These are phyloP conservation scores for Nerophis lumbriciformis DNA, from an alignment of 2,113 vertebrate species.

Conservation along the genomic window DNA sequence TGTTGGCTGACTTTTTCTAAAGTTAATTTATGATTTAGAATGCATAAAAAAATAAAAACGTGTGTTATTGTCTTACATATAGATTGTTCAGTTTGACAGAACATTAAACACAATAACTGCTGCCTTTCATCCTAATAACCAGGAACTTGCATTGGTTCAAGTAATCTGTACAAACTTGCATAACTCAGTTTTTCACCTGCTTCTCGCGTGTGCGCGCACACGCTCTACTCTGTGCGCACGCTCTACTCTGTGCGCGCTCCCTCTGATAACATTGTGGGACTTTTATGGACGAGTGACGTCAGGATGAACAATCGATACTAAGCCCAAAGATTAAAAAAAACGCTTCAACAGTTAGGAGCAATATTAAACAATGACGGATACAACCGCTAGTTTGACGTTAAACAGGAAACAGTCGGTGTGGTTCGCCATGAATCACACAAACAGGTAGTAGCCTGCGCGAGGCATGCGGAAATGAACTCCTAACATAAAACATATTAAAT, in stretches of 20 bases:
- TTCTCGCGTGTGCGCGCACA: constrained; percentile 1
- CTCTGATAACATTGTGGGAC: background rate
- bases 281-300: constrained; percentile 38
- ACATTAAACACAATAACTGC: constrained; percentile 14
- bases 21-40: too few relatives aligned
- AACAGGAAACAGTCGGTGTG: constrained; percentile 19
- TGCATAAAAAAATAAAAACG: too few relatives aligned
- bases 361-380: background rate
- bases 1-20: too few relatives aligned
- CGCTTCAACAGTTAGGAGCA: background rate
- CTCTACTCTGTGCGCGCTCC: constrained; percentile 2
- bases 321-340: too few relatives aligned
- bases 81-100: background rate
- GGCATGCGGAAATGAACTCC: constrained; percentile 58
- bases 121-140: background rate
- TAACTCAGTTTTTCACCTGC: constrained; percentile 20
- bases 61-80: too few relatives aligned
- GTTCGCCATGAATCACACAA: constrained; percentile 7
- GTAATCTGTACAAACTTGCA: too few relatives aligned
- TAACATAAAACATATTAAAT: background rate
- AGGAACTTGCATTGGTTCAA: too few relatives aligned
- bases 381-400: background rate
- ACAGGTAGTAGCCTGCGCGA: constrained; percentile 9
- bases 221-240: background rate
- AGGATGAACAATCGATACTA: constrained; percentile 20